Evolutionary conservation across 2,888 invertebrate genomes (phyloP).

Genomic region (Cephus pulcher): DNA sequence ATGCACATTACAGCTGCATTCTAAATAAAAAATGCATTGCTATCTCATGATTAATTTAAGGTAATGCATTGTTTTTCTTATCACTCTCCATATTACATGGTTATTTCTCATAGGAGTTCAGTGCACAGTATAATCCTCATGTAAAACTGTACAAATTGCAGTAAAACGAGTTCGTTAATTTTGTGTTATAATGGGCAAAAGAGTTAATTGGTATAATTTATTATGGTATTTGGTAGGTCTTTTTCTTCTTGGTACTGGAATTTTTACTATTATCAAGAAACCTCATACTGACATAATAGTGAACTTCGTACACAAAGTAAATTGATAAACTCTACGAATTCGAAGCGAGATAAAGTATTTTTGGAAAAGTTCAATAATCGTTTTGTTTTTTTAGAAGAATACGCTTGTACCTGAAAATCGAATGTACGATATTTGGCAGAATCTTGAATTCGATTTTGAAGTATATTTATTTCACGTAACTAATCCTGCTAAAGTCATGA

Average conservation of each 20-base stretch:
- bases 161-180: neutral
- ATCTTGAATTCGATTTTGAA: slow-evolving; percentile 40
- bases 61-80: neutral
- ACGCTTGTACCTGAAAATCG: neutral
- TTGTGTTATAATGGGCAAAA: slow-evolving; percentile 8
- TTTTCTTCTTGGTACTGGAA: slow-evolving; percentile 16
- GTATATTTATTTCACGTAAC: slow-evolving; percentile 68
- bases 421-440: slow-evolving; percentile 69
- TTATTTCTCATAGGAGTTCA: neutral
- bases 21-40: neutral
- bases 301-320: slow-evolving; percentile 11
- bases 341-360: neutral
- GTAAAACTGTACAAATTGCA: slow-evolving; percentile 10
- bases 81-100: neutral
- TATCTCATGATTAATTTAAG: neutral
- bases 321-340: neutral
- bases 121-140: neutral
- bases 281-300: slow-evolving; percentile 17
- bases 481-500: slow-evolving; percentile 70
- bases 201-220: slow-evolving; percentile 16
- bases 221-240: slow-evolving; percentile 19
- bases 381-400: neutral
- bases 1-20: neutral
- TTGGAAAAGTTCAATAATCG: neutral
- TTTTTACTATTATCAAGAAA: slow-evolving; percentile 13